Evolutionary conservation across 2,888 invertebrate species (phyloP).

Genomic region (Andrena camellia): DNA sequence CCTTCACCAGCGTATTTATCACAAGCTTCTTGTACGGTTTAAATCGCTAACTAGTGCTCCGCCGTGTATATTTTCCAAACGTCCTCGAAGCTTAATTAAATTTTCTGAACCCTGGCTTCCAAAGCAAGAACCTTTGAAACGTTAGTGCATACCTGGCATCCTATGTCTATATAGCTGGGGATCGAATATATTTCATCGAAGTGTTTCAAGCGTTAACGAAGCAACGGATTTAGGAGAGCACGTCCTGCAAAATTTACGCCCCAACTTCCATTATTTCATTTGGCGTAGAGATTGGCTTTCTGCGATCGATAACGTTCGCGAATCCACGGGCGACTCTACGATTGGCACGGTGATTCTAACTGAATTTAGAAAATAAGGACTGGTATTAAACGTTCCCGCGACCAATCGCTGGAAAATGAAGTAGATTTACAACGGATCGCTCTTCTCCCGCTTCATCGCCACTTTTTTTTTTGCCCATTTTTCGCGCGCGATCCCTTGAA

Average conservation of each 20-base stretch:
- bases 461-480: background rate
- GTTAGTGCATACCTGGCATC: background rate
- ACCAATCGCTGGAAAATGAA: constrained; percentile 9
- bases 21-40: too few species aligned
- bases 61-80: background rate
- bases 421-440: background rate
- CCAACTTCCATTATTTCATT: constrained; percentile 32
- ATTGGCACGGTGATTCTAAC: constrained; percentile 15
- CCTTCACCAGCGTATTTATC: too few species aligned
- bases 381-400: constrained; percentile 14
- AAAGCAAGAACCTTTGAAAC: background rate
- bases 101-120: background rate
- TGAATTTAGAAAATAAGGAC: constrained; percentile 2
- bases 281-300: background rate
- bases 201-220: constrained; percentile 1
- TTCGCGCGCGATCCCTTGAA: background rate
- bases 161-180: background rate
- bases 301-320: constrained; percentile 32
- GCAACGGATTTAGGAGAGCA: background rate
- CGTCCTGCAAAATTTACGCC: constrained; percentile 22
- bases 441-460: background rate
- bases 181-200: background rate
- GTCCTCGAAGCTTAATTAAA: background rate
- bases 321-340: background rate
- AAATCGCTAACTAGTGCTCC: background rate